Base-by-base conservation (phyloP, 2,113 vertebrate genomes). In the Thinocorus orbignyianus region DNA sequence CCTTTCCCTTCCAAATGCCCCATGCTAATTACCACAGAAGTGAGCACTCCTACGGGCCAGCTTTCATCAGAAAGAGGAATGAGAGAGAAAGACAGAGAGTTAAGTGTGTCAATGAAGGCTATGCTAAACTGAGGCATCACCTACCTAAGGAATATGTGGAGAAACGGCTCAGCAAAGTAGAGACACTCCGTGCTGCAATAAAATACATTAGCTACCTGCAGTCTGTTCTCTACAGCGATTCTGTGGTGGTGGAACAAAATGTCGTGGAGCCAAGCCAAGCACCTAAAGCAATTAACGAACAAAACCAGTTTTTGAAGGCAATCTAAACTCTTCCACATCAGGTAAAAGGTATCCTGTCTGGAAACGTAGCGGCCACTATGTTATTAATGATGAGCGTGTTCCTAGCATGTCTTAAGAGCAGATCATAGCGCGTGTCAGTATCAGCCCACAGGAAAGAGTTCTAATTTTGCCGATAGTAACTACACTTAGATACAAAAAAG, bases 81-180 rank as follows among this genome's bases (percentile, higher is more conserved):
- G 98, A 98, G 84, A 97, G 98, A 35, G 98, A 98, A 76, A 97
- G 98, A 41, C 98, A 98, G 96, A 95, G 98, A 11, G 98, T 98
- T 7, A 98, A 98, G 46, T 98, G 98, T 86, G 98, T 98, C 92
- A 98, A 98, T 5, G 98, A 98, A 92, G 98, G 98, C 84, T 98
- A 98, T 1, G 97, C 98, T 70, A 98, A 97, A 61, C 98, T 98
- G 65, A 97, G 97, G 61, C 97, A 97, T 48, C 98, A 98, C 69
- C 97, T 98, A 11, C 98, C 98, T 0, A 97, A 97, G 84, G 97
- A 98, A 10, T 98, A 98, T 44, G 16, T 97, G 86, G 98, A 98
- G 74, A 98, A 98, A 20, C 92, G 98, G 23, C 98, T 98, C 90
- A 98, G 98, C 96, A 98, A 98, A 81, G 98, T 98, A 73, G 98